Evolutionary conservation across 2,888 invertebrate species (phyloP).

Genomic region (Boloria euphrosyne): DNA sequence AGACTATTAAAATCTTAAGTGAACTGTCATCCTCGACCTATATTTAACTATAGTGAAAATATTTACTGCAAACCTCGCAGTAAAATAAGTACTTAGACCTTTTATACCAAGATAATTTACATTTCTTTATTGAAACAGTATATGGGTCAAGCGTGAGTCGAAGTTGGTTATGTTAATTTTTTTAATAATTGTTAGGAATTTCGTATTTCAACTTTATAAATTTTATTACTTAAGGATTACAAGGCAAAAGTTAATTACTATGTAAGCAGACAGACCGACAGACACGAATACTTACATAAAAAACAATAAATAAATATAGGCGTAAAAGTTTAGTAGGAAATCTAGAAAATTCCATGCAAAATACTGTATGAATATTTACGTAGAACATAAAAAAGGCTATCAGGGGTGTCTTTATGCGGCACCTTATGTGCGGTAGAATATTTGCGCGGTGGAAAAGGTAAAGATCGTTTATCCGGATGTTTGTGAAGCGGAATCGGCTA

Average conservation of each 20-base stretch:
- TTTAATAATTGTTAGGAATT: too few relatives aligned
- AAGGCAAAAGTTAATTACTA: too few relatives aligned
- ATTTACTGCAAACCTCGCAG: constrained; percentile 2
- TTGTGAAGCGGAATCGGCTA: constrained; percentile 21
- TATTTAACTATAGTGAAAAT: constrained; percentile 5
- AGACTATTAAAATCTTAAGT: constrained; percentile 11
- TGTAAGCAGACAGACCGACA: too few relatives aligned
- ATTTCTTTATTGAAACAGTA: too few relatives aligned
- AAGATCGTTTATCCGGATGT: constrained; percentile 21
- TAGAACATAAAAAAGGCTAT: constrained; percentile 4
- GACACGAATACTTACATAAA: too few relatives aligned
- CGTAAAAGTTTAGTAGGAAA: too few relatives aligned
- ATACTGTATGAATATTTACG: not conserved
- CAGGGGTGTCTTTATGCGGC: constrained; percentile 5
- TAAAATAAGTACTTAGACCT: not conserved
- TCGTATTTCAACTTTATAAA: too few relatives aligned
- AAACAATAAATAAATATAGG: too few relatives aligned
- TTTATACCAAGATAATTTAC: not conserved
- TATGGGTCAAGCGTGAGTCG: too few relatives aligned
- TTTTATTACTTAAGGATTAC: too few relatives aligned
- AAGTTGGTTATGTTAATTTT: too few relatives aligned
- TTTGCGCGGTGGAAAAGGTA: constrained; percentile 23
- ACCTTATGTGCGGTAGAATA: constrained; percentile 12
- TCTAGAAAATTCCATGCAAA: too few relatives aligned
- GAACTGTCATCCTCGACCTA: constrained; percentile 18